Evolutionary conservation across 2,888 invertebrate species (phyloP).

Genomic region (Iphiclides podalirius): DNA sequence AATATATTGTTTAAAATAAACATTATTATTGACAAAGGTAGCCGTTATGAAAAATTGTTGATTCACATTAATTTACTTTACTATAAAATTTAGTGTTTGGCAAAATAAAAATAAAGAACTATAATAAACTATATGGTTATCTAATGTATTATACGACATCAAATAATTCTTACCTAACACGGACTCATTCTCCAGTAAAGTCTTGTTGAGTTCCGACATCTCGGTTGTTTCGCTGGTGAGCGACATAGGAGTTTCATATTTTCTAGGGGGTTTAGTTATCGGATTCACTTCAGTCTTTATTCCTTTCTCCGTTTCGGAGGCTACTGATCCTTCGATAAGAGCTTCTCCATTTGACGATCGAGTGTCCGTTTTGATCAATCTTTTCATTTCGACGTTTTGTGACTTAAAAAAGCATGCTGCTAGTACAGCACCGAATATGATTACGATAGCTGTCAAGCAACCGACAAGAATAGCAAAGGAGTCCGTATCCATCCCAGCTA

Average conservation of each 20-base stretch:
- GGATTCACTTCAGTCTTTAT: conserved; percentile 90
- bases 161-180: conserved; percentile 81
- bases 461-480: conserved; percentile 77
- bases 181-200: conserved; percentile 87
- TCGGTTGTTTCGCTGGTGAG: conserved; percentile 85
- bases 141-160: conserved; percentile 4
- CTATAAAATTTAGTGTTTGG: too few species aligned
- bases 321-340: conserved; percentile 85
- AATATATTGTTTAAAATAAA: too few species aligned
- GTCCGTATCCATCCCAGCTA: conserved; percentile 72
- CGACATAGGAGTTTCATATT: conserved; percentile 84
- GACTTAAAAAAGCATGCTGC: conserved; percentile 78
- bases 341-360: conserved; percentile 84
- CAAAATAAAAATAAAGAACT: conserved; percentile 3
- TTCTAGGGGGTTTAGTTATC: conserved; percentile 88
- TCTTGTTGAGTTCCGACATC: conserved; percentile 89
- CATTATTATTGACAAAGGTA: too few species aligned
- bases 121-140: background rate
- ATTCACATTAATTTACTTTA: too few species aligned
- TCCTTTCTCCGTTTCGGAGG: conserved; percentile 89
- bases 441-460: conserved; percentile 62
- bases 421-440: conserved; percentile 69
- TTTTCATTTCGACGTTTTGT: conserved; percentile 72
- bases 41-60: too few species aligned
- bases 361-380: conserved; percentile 81